Conservation (phyloP, 1,140 invertebrate genomes). For the Leptinotarsa texana region DNA sequence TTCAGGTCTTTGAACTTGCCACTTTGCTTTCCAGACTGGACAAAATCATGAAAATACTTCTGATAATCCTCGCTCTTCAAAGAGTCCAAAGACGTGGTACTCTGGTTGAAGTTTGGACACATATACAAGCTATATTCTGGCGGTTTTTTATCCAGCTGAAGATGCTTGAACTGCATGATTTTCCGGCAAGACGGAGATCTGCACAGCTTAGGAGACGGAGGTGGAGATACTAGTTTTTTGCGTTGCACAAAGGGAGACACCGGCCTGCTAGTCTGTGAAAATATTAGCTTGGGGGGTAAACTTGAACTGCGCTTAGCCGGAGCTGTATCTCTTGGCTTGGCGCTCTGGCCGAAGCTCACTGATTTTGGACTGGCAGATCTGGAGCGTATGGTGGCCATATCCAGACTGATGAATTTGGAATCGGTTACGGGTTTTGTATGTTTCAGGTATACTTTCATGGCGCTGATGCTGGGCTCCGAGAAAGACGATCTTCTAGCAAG, state of each 20-base stretch:
- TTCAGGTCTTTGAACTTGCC: slow-evolving; percentile 84
- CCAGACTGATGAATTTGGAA: slow-evolving; percentile 72
- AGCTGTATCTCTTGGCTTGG: slow-evolving; percentile 46
- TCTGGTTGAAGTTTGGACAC: slow-evolving; percentile 48
- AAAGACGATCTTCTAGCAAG: slow-evolving; percentile 61
- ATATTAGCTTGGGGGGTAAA: slow-evolving; percentile 37
- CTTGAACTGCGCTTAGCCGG: slow-evolving; percentile 59
- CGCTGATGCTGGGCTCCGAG: slow-evolving; percentile 62
- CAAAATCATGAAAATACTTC: slow-evolving; percentile 71
- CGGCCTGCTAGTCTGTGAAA: slow-evolving; percentile 44
- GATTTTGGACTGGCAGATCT: slow-evolving; percentile 50
- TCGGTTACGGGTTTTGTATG: slow-evolving; percentile 72
- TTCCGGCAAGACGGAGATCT: slow-evolving; percentile 69
- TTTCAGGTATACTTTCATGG: slow-evolving; percentile 66
- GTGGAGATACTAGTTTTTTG: slow-evolving; percentile 36
- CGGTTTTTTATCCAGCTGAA: slow-evolving; percentile 45
- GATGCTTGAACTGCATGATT: slow-evolving; percentile 58
- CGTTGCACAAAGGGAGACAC: slow-evolving; percentile 43
- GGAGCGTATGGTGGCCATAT: slow-evolving; percentile 52
- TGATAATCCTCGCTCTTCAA: slow-evolving; percentile 62
- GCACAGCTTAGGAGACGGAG: slow-evolving; percentile 58
- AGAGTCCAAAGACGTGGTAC: slow-evolving; percentile 45
- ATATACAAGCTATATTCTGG: slow-evolving; percentile 31
- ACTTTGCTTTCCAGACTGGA: slow-evolving; percentile 74
- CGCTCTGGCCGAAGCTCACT: slow-evolving; percentile 44